Evolutionary conservation across 2,797 vertebrate species (phyloP), one percentile per base, ranked within the genome.

Genomic region (Epinephelus malabaricus): DNA sequence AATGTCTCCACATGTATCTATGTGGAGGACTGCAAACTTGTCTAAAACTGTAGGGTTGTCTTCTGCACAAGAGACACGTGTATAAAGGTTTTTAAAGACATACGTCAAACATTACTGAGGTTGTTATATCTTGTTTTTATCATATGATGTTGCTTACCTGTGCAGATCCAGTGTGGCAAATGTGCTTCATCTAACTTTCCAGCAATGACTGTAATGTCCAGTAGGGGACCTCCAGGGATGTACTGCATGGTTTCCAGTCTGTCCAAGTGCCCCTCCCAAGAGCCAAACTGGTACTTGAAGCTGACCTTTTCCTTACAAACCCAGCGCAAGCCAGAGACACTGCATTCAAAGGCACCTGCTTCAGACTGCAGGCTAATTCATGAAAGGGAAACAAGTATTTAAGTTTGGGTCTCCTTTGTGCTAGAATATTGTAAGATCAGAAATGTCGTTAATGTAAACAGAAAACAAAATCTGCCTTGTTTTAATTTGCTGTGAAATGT

Each of bases 121-220:
- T 19, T n/a, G 15, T 19, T n/a, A 2, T 12, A 30, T 53, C 6
- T 56, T 43, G 27, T 2, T 54, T 55, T 17, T 13, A 15, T 25
- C 23, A 15, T n/a, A n/a, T 23, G 2, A 43, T 27, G 49, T 30
- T 46, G n/a, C 69, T 23, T 30, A 76, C 83, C 54, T 13, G 9
- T 77, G 66, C 73, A 77, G 65, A 86, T 54, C 76, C 76, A 86
- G 73, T 86, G 84, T 6, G 62, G 70, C 61, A 86, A 73, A 21
- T 80, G 2, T 0, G 70, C 73, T 47, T 80, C 69, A 13, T n/a
- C 43, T 1, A 83, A n/a, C 54, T n/a, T 58, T 46, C 81, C 81
- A 83, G 19, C 9, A 45, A n/a, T n/a, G 4, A 79, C 51, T 34
- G n/a, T 70, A 14, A 87, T 14, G 56, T 82, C 64, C 14, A 84